Percentiles rank a stretch among this genome's conserved stretches.
These are phyloP conservation scores for Diacarnus erythraeanus DNA, from an alignment of 37 sponge, comb jelly and placozoan species.

Conservation along the genomic window DNA sequence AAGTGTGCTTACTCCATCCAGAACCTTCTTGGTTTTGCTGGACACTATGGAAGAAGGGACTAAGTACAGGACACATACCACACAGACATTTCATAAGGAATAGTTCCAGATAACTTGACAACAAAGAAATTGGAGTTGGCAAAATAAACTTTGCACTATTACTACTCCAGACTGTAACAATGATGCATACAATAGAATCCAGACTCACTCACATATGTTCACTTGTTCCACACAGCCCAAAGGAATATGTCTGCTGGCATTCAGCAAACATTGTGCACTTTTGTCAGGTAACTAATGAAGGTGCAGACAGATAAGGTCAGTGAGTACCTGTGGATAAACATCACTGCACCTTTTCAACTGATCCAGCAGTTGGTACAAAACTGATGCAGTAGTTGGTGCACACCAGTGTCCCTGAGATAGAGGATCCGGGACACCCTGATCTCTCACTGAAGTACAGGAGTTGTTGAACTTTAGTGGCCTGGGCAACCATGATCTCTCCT, in stretches of 20 bases:
- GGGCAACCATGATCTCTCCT: constrained; percentile 55
- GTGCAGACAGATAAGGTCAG: background rate
- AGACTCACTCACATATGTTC: constrained; percentile 21
- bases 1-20: constrained; percentile 43
- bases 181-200: too few relatives aligned
- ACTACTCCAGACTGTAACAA: too few relatives aligned
- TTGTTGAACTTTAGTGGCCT: constrained; percentile 26
- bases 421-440: background rate
- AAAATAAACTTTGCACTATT: too few relatives aligned
- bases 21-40: constrained; percentile 25
- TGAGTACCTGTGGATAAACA: background rate
- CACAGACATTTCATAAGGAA: background rate
- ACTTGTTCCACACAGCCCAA: constrained; percentile 23
- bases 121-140: too few relatives aligned
- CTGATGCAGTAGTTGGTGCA: constrained; percentile 62
- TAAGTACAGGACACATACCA: background rate
- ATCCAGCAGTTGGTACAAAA: constrained; percentile 30
- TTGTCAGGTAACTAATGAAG: background rate
- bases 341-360: background rate
- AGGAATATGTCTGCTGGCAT: constrained; percentile 24
- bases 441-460: constrained; percentile 41
- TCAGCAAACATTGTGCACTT: background rate
- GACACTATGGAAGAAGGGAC: background rate
- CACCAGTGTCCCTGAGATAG: constrained; percentile 31
- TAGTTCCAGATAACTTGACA: background rate